A percentile compares a stretch with the other conserved stretches of the same genome.
These are phyloP conservation scores for Cantharis rustica DNA, from an alignment of 2,888 invertebrate genomes.

Conservation along the genomic window DNA sequence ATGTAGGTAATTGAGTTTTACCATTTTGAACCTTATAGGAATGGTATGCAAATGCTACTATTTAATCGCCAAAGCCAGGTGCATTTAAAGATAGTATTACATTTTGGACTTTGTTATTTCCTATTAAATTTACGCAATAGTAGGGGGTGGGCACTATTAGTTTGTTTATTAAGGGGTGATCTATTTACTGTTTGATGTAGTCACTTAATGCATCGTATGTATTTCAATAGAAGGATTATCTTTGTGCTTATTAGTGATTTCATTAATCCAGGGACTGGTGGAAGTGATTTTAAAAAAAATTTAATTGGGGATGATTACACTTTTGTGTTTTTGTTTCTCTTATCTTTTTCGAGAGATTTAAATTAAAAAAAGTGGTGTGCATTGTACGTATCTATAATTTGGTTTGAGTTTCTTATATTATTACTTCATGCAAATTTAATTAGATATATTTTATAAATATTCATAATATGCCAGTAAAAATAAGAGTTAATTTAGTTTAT, in stretches of 20 bases:
- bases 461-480: too few species aligned
- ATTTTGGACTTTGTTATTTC: constrained; percentile 27
- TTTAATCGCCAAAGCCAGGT: constrained; percentile 38
- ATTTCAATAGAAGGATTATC: constrained; percentile 26
- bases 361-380: not conserved
- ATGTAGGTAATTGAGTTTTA: constrained; percentile 40
- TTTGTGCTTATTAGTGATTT: constrained; percentile 8
- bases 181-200: constrained; percentile 15
- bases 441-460: too few species aligned
- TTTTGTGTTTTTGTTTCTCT: not conserved
- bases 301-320: not conserved
- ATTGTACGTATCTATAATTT: not conserved
- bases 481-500: not conserved
- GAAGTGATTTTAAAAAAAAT: not conserved
- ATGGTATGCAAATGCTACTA: constrained; percentile 5
- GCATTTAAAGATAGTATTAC: constrained; percentile 35
- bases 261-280: constrained; percentile 12
- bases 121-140: constrained; percentile 36
- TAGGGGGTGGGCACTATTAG: constrained; percentile 23
- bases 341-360: not conserved
- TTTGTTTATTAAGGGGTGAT: constrained; percentile 16
- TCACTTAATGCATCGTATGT: constrained; percentile 9
- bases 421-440: not conserved
- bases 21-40: constrained; percentile 29
- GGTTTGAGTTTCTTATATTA: not conserved